phyloP scores from a whole-genome alignment of 2,113 vertebrate species.

The Camelus bactrianus region DNA sequence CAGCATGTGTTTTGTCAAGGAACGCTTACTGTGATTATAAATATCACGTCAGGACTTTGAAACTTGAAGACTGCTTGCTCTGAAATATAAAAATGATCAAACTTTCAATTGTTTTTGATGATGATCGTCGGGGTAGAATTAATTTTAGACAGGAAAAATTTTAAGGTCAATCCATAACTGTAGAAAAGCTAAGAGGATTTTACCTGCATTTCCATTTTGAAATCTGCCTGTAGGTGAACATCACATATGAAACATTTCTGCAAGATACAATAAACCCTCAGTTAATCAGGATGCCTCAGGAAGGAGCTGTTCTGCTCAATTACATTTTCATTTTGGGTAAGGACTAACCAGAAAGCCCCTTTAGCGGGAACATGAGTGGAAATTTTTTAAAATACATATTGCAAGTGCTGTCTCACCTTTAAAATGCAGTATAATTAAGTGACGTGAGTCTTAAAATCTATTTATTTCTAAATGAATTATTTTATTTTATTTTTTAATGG shows the following conservation, averaged over 20 bases:
- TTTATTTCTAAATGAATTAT: too few relatives aligned
- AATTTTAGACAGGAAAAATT: background rate
- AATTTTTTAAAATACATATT: background rate
- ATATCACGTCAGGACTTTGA: background rate
- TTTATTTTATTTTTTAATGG: too few relatives aligned
- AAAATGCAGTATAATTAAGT: background rate
- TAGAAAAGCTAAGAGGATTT: conserved; percentile 36
- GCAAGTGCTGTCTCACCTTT: background rate
- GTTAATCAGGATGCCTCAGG: conserved; percentile 50
- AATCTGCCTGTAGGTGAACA: conserved; percentile 38
- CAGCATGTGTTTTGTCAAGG: background rate
- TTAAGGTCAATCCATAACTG: background rate
- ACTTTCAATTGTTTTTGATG: background rate
- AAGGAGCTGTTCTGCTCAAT: conserved; percentile 38
- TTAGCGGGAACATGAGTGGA: background rate
- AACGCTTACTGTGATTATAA: background rate
- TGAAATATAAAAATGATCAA: conserved; percentile 36
- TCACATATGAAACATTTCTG: conserved; percentile 12
- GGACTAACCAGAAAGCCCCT: conserved; percentile 51
- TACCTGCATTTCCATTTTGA: conserved; percentile 42
- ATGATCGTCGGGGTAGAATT: background rate
- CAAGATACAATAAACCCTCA: background rate
- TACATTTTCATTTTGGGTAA: conserved; percentile 35
- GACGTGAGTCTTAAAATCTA: background rate
- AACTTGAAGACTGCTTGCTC: background rate